These are phyloP conservation scores for Mesochorus sp. DNA, from an alignment of 2,888 invertebrate genomes.

Conservation along the genomic window DNA sequence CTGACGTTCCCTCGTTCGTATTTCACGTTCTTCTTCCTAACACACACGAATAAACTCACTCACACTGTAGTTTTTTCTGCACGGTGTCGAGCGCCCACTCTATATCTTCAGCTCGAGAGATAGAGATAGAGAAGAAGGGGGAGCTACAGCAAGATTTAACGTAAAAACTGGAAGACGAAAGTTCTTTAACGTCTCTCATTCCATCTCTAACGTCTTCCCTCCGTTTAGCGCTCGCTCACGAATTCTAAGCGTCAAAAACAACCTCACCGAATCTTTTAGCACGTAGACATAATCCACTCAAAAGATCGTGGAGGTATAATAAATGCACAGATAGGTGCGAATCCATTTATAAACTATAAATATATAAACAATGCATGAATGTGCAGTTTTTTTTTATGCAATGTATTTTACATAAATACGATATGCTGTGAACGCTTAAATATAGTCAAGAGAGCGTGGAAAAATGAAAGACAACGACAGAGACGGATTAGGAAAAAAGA, in stretches of 20 bases:
- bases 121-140: too few species aligned
- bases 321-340: not conserved
- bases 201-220: slow-evolving; percentile 34
- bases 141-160: slow-evolving; percentile 58
- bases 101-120: slow-evolving; percentile 9
- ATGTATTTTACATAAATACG: not conserved
- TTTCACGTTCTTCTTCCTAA: slow-evolving; percentile 11
- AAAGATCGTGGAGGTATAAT: not conserved
- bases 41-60: not conserved
- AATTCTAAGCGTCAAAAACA: slow-evolving; percentile 42
- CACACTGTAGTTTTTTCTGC: not conserved
- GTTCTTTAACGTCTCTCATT: slow-evolving; percentile 53
- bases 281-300: not conserved
- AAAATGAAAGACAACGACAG: slow-evolving; percentile 45
- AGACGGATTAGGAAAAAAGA: slow-evolving; percentile 23
- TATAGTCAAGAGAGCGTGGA: slow-evolving; percentile 6
- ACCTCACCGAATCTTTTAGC: slow-evolving; percentile 9
- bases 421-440: slow-evolving; percentile 4
- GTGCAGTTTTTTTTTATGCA: not conserved
- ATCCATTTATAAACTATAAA: not conserved
- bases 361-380: slow-evolving; percentile 11
- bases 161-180: slow-evolving; percentile 60
- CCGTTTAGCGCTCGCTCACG: slow-evolving; percentile 12
- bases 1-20: slow-evolving; percentile 35
- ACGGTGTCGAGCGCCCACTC: slow-evolving; percentile 11